Conservation (phyloP, 2,113 vertebrate genomes). For the Rhombomys opimus region DNA sequence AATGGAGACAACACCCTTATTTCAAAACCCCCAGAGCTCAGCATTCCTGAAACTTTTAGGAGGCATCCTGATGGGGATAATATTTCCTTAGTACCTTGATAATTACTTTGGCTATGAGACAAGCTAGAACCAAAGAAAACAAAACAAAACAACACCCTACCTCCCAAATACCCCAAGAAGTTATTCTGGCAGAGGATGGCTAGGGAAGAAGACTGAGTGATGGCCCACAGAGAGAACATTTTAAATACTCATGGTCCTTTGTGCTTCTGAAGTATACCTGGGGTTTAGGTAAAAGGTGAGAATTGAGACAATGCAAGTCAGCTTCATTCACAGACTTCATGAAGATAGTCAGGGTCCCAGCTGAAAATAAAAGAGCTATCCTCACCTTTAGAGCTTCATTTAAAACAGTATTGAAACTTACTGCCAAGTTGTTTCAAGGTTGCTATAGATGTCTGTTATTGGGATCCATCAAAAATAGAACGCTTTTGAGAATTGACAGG, state of each 20-base stretch:
- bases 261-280: neutral
- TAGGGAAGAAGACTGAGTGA: neutral
- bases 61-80: neutral
- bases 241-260: neutral
- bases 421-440: neutral
- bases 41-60: constrained; percentile 21
- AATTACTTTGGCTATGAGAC: constrained; percentile 40
- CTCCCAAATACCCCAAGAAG: neutral
- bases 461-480: neutral
- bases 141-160: neutral
- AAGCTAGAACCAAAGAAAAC: neutral
- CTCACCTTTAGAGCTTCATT: neutral
- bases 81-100: constrained; percentile 20
- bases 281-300: neutral
- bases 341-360: neutral
- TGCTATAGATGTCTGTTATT: neutral
- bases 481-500: neutral
- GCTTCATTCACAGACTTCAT: neutral
- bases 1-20: constrained; percentile 19
- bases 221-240: neutral
- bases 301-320: neutral
- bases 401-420: neutral
- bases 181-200: neutral
- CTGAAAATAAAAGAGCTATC: neutral
- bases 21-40: neutral